A percentile compares a stretch with the other conserved stretches of the same genome.
phyloP scores from a whole-genome alignment of 2,113 vertebrate species.

The Turdus rufiventris region DNA sequence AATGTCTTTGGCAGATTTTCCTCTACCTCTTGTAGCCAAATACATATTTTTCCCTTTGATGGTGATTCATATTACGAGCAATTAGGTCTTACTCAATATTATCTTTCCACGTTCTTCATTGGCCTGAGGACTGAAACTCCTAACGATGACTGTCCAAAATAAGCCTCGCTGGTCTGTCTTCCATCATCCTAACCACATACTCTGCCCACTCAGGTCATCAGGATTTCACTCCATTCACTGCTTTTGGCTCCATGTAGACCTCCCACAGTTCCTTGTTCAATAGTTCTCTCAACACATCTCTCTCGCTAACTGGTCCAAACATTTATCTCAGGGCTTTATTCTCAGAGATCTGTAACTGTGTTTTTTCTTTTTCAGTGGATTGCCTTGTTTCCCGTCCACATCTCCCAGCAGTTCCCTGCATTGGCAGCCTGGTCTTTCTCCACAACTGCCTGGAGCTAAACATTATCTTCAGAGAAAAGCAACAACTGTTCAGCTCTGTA shows the following conservation, averaged over 20 bases:
- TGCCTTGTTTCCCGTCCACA: neutral
- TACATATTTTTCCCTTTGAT: conserved; percentile 14
- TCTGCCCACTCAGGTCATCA: conserved; percentile 44
- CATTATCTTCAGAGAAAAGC: neutral
- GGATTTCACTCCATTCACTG: conserved; percentile 33
- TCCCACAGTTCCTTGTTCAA: conserved; percentile 29
- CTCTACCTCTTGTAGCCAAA: conserved; percentile 19
- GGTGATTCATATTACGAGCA: conserved; percentile 4
- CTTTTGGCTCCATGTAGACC: conserved; percentile 20
- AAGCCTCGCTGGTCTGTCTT: conserved; percentile 10
- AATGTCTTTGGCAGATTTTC: conserved; percentile 16
- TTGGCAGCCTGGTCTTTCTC: neutral
- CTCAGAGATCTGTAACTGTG: neutral
- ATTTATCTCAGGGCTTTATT: conserved; percentile 1
- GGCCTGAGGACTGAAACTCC: conserved; percentile 21
- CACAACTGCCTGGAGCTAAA: neutral
- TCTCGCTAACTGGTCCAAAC: neutral
- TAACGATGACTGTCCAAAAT: conserved; percentile 11
- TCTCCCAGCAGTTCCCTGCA: neutral
- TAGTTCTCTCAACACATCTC: neutral
- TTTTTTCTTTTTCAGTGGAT: neutral
- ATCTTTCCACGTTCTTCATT: conserved; percentile 24
- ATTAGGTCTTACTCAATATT: conserved; percentile 53
- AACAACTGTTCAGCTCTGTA: neutral
- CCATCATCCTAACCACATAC: conserved; percentile 37